These are phyloP conservation scores for Anabacerthia variegaticeps DNA, from an alignment of 2,797 vertebrate genomes.

Conservation along the genomic window DNA sequence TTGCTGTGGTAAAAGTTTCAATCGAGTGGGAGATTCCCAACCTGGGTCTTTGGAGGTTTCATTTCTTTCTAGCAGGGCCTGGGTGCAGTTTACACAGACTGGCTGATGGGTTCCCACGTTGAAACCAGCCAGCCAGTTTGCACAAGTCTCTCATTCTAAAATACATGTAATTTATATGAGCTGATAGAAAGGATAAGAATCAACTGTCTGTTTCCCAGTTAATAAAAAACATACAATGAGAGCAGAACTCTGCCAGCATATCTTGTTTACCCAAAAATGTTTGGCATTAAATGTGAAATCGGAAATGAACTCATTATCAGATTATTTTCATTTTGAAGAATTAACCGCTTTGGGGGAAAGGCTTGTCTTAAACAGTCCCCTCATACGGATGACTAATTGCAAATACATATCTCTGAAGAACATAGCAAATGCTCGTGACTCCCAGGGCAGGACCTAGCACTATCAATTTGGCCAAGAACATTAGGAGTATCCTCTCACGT, in stretches of 20 bases:
- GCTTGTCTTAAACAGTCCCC: constrained; percentile 64
- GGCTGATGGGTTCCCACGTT: not conserved
- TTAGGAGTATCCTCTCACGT: not conserved
- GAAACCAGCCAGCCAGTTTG: constrained; percentile 49
- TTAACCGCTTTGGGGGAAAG: constrained; percentile 72
- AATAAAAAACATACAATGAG: constrained; percentile 76
- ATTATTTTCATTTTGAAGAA: constrained; percentile 80
- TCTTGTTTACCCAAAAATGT: constrained; percentile 77
- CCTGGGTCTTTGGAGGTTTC: not conserved
- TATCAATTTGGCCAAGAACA: constrained; percentile 1
- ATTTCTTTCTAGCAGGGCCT: not conserved
- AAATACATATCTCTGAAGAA: constrained; percentile 29
- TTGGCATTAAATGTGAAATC: constrained; percentile 76
- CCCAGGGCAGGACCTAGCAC: not conserved
- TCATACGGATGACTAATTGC: constrained; percentile 66
- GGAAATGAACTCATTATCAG: constrained; percentile 82
- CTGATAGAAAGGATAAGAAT: constrained; percentile 68
- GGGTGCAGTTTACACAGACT: not conserved
- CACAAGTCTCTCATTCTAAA: constrained; percentile 50
- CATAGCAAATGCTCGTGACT: not conserved
- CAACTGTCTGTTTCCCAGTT: constrained; percentile 69
- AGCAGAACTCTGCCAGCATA: constrained; percentile 60
- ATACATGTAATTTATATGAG: constrained; percentile 55
- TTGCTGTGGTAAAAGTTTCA: not conserved
- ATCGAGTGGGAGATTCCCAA: not conserved